Percentiles rank a stretch among this genome's conserved stretches.
Conservation (phyloP, 2,888 invertebrate species). For the Lingula anatina region DNA sequence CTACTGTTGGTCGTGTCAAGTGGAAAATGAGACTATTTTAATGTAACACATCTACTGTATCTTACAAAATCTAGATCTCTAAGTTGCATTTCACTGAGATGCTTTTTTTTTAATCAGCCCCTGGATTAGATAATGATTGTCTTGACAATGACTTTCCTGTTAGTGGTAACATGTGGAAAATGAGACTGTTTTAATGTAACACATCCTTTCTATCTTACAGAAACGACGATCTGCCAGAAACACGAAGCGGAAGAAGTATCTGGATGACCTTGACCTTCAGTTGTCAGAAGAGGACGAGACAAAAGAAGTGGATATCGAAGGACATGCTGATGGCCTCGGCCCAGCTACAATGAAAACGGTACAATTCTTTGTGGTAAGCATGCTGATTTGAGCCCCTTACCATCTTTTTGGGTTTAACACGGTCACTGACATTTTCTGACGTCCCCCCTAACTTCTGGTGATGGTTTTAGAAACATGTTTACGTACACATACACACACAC, state of each 20-base stretch:
- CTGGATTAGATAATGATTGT: too few species aligned
- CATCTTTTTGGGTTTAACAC: slow-evolving; percentile 1
- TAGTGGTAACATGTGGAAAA: too few species aligned
- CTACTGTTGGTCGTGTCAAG: too few species aligned
- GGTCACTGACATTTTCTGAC: background rate
- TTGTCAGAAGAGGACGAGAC: slow-evolving; percentile 45
- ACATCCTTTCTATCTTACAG: slow-evolving; percentile 16
- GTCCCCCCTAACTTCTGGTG: background rate
- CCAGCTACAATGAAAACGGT: slow-evolving; percentile 21
- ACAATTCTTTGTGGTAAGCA: slow-evolving; percentile 15
- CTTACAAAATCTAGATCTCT: too few species aligned
- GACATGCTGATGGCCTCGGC: slow-evolving; percentile 10
- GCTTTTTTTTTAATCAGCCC: too few species aligned
- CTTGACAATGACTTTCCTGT: too few species aligned
- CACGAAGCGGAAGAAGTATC: slow-evolving; percentile 50
- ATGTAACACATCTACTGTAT: too few species aligned
- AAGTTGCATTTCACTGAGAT: too few species aligned
- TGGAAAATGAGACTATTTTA: too few species aligned
- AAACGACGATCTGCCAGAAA: slow-evolving; percentile 52
- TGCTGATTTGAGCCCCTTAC: too few species aligned
- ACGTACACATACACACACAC: background rate
- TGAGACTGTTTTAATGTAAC: background rate
- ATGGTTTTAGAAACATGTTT: background rate
- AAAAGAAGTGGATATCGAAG: slow-evolving; percentile 21
- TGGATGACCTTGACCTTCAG: slow-evolving; percentile 47